Conservation (phyloP, 2,113 vertebrate genomes). For the Coptodon bakossiorum region DNA sequence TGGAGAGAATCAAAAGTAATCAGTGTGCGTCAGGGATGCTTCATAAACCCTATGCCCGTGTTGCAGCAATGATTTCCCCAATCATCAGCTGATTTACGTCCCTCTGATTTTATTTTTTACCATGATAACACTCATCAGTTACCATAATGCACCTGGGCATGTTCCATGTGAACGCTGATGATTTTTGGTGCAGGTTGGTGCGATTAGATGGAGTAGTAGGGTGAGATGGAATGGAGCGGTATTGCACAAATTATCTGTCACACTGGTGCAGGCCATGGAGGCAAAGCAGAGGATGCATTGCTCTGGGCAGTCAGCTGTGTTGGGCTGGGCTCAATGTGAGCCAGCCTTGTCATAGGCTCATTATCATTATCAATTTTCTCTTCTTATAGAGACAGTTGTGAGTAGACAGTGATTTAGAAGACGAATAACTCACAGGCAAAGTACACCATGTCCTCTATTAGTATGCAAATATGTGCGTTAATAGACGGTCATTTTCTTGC, state of each 20-base stretch:
- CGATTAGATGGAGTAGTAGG: constrained; percentile 7
- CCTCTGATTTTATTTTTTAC: constrained; percentile 55
- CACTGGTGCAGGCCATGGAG: constrained; percentile 7
- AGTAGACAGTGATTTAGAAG: constrained; percentile 5
- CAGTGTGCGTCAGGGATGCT: constrained; percentile 51
- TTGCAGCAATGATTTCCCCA: constrained; percentile 48
- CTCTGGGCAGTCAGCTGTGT: constrained; percentile 37
- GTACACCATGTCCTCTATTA: background rate
- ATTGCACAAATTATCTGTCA: constrained; percentile 49
- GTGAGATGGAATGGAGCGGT: constrained; percentile 17
- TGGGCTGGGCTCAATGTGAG: constrained; percentile 11
- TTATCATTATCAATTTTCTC: constrained; percentile 52
- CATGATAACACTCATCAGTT: constrained; percentile 63
- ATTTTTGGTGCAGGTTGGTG: constrained; percentile 4
- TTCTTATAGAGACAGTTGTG: constrained; percentile 1
- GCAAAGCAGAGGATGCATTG: constrained; percentile 14
- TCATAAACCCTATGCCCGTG: constrained; percentile 52
- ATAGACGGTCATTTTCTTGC: background rate
- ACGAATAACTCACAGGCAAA: constrained; percentile 3
- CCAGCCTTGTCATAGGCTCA: constrained; percentile 25
- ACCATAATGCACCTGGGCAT: constrained; percentile 62
- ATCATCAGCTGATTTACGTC: constrained; percentile 59
- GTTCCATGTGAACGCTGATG: constrained; percentile 32
- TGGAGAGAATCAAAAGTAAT: constrained; percentile 57
- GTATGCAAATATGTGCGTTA: constrained; percentile 6